phyloP scores from a whole-genome alignment of 2,113 vertebrate species.

The Triplophysa siluroides region DNA sequence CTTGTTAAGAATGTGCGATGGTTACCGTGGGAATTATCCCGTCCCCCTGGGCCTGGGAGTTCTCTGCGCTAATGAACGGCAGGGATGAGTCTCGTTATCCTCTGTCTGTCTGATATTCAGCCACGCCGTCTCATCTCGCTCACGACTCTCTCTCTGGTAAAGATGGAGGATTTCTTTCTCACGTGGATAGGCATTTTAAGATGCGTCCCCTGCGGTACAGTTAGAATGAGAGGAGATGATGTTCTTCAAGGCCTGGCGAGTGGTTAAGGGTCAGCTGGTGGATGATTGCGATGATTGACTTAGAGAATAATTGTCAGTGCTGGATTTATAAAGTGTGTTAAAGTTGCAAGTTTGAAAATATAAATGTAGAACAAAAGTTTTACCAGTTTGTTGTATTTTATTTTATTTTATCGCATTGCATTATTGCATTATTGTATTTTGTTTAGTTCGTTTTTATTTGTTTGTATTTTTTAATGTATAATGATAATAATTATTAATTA shows the following conservation, averaged over 20 bases:
- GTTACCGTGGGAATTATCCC: conserved; percentile 66
- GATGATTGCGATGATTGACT: background rate
- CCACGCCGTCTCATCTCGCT: conserved; percentile 36
- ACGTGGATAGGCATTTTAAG: conserved; percentile 22
- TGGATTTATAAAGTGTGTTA: conserved; percentile 5
- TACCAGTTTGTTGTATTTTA: too few relatives aligned
- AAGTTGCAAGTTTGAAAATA: background rate
- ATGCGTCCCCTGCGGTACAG: background rate
- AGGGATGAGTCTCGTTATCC: conserved; percentile 73
- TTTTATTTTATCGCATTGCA: too few relatives aligned
- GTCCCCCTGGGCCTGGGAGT: conserved; percentile 65
- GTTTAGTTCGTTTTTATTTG: too few relatives aligned
- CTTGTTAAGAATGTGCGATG: conserved; percentile 76
- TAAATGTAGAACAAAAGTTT: conserved; percentile 13
- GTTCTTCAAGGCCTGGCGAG: background rate
- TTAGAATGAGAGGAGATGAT: conserved; percentile 1
- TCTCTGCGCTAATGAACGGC: conserved; percentile 74
- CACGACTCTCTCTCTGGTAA: conserved; percentile 44
- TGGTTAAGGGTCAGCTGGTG: background rate
- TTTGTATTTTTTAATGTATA: too few relatives aligned
- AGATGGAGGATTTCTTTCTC: conserved; percentile 30
- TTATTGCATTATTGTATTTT: too few relatives aligned
- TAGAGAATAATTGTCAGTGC: conserved; percentile 3
- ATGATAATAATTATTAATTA: too few relatives aligned
- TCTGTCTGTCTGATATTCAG: conserved; percentile 57